Conservation (phyloP, 1,140 invertebrate genomes). For the Argopecten irradians region DNA sequence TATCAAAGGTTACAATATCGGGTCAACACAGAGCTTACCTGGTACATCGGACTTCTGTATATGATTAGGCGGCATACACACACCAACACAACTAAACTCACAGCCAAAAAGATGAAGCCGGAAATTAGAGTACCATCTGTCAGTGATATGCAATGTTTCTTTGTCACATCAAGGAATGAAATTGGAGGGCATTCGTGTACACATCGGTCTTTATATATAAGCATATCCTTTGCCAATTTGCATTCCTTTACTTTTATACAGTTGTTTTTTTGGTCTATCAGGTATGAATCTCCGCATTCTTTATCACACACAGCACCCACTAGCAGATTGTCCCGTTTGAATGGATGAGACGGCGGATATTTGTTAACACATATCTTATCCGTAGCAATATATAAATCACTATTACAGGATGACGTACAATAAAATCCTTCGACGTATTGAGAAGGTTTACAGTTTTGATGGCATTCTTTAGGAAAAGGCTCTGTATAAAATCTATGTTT, state of each 20-base stretch:
- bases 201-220: background rate
- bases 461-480: background rate
- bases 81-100: background rate
- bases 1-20: too few species aligned
- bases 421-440: background rate
- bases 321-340: background rate
- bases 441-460: background rate
- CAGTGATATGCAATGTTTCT: background rate
- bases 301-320: background rate
- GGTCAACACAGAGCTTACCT: background rate
- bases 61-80: background rate
- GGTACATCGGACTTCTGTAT: background rate
- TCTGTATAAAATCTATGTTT: background rate
- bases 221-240: background rate
- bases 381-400: background rate
- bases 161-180: background rate
- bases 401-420: background rate
- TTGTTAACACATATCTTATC: background rate
- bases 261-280: background rate
- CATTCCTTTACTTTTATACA: background rate
- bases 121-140: background rate
- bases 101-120: background rate
- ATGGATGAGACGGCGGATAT: background rate
- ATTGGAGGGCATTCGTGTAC: background rate
- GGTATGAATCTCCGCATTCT: background rate